These are phyloP conservation scores for Acleris sparsana DNA, from an alignment of 2,888 invertebrate species.

Conservation along the genomic window DNA sequence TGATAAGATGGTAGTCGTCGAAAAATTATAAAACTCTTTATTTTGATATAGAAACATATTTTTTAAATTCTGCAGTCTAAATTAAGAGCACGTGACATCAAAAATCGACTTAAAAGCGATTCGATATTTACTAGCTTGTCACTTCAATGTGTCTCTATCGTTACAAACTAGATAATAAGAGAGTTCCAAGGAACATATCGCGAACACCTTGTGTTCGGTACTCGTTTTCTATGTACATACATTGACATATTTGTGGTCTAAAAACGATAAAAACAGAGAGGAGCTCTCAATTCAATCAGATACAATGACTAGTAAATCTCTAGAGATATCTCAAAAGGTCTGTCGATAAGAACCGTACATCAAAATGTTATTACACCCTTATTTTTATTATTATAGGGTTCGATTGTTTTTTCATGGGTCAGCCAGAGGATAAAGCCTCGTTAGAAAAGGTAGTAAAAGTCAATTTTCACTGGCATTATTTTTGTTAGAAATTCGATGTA, in stretches of 20 bases:
- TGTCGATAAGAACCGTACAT: constrained; percentile 23
- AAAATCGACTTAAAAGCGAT: too few relatives aligned
- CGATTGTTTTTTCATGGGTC: constrained; percentile 19
- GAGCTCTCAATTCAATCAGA: constrained; percentile 22
- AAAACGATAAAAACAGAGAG: constrained; percentile 2
- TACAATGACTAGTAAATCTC: constrained; percentile 24
- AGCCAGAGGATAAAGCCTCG: not conserved
- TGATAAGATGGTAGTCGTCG: too few relatives aligned
- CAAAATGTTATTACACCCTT: constrained; percentile 26
- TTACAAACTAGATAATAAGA: too few relatives aligned
- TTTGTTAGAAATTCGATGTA: not conserved
- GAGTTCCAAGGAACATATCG: too few relatives aligned
- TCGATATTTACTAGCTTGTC: too few relatives aligned
- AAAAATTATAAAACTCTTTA: too few relatives aligned
- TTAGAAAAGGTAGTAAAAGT: not conserved
- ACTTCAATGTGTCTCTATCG: too few relatives aligned
- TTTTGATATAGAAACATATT: too few relatives aligned
- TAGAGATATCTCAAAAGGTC: constrained; percentile 21
- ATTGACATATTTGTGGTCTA: not conserved
- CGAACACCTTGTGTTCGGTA: too few relatives aligned
- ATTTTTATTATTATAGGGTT: constrained; percentile 20
- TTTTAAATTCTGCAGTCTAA: too few relatives aligned
- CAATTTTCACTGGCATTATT: not conserved
- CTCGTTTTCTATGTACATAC: not conserved
- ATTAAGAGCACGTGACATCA: too few relatives aligned